These are phyloP conservation scores for Carcinoscorpius rotundicauda DNA, from an alignment of 1,140 invertebrate genomes.

Conservation along the genomic window DNA sequence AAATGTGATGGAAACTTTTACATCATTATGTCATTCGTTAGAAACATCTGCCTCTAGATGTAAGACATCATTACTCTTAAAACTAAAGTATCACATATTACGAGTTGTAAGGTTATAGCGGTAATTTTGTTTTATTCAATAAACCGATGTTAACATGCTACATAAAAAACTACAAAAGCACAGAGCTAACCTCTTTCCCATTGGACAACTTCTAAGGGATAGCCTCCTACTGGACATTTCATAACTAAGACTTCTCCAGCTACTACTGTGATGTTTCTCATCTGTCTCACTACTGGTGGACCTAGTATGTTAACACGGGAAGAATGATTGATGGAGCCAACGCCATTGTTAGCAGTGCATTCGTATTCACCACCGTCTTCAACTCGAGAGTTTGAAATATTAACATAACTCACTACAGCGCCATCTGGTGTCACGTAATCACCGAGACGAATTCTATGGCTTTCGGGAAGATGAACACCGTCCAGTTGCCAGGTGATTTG, in stretches of 20 bases:
- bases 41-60: not conserved
- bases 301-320: slow-evolving; percentile 28
- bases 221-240: slow-evolving; percentile 27
- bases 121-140: slow-evolving; percentile 2
- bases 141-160: not conserved
- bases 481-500: slow-evolving; percentile 39
- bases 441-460: slow-evolving; percentile 27
- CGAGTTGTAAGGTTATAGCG: not conserved
- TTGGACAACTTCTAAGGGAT: slow-evolving; percentile 30
- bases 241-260: slow-evolving; percentile 33
- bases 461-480: slow-evolving; percentile 31
- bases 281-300: slow-evolving; percentile 33
- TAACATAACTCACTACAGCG: slow-evolving; percentile 36
- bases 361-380: slow-evolving; percentile 35
- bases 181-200: slow-evolving; percentile 37
- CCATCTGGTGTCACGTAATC: slow-evolving; percentile 28
- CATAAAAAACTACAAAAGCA: not conserved
- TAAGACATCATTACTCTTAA: not conserved
- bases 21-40: not conserved
- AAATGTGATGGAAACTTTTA: not conserved
- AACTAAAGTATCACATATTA: not conserved
- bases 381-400: slow-evolving; percentile 32
- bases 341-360: slow-evolving; percentile 33
- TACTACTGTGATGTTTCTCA: slow-evolving; percentile 36
- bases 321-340: slow-evolving; percentile 29